phyloP scores from a whole-genome alignment of 2,113 vertebrate genomes.

The Psammodynastes pulverulentus region DNA sequence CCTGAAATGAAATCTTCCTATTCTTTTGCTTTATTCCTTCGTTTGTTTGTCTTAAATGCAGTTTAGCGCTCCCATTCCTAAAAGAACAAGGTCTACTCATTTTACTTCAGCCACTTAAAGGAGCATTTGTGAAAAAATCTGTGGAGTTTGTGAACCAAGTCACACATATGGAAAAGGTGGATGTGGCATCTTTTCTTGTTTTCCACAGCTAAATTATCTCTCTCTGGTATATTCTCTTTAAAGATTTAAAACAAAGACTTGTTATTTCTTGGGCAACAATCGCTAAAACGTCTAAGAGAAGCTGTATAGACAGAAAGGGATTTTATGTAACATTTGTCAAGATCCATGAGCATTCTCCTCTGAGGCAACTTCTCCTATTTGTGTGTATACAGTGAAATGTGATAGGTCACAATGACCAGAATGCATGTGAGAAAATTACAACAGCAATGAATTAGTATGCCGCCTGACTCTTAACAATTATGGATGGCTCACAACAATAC shows the following conservation, averaged over 20 bases:
- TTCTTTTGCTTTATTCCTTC: conserved; percentile 33
- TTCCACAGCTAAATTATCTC: conserved; percentile 19
- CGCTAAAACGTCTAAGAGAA: neutral
- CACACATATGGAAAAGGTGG: neutral
- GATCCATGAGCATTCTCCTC: neutral
- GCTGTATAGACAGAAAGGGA: neutral
- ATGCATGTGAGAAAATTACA: neutral
- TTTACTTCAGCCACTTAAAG: conserved; percentile 38
- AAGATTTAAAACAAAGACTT: neutral
- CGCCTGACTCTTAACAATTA: neutral
- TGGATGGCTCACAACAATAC: neutral
- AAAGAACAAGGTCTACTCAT: conserved; percentile 37
- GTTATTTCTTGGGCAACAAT: neutral
- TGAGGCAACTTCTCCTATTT: neutral
- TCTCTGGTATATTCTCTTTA: neutral
- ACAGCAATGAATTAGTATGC: neutral
- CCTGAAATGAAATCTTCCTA: conserved; percentile 30
- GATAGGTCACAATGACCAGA: neutral
- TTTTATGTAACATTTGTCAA: neutral
- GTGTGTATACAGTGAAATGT: neutral
- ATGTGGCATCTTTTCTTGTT: neutral
- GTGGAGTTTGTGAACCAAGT: neutral
- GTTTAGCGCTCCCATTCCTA: conserved; percentile 38
- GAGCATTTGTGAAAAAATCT: conserved; percentile 17
- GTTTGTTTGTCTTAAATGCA: neutral